Percentiles rank a stretch among this genome's conserved stretches.
These are phyloP conservation scores for Silurus lanzhouensis DNA, from an alignment of 2,797 vertebrate species.

Conservation along the genomic window DNA sequence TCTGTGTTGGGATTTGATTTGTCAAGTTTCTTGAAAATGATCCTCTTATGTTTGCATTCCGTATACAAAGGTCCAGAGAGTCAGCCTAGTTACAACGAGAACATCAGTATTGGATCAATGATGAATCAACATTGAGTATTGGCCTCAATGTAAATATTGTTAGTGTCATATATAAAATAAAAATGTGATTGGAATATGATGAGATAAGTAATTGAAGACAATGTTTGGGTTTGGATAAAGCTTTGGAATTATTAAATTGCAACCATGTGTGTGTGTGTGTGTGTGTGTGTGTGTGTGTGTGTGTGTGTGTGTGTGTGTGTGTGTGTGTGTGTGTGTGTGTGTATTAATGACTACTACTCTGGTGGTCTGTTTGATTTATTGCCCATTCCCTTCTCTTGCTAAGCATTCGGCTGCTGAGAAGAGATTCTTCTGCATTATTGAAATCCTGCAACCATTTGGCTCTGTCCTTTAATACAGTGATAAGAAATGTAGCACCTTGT, in stretches of 20 bases:
- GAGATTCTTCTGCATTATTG: conserved; percentile 35
- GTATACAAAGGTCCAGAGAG: not conserved
- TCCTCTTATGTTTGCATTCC: too few species aligned
- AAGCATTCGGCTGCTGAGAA: conserved; percentile 27
- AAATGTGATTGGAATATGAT: not conserved
- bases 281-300: conserved; percentile 1
- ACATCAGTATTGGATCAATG: not conserved
- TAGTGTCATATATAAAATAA: not conserved
- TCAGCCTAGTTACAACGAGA: not conserved
- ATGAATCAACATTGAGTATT: not conserved
- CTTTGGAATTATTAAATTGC: not conserved
- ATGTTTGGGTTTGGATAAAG: not conserved
- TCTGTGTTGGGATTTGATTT: not conserved
- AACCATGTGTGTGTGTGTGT: not conserved
- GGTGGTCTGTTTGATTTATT: conserved; percentile 25
- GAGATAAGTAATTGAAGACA: not conserved
- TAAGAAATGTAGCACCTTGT: conserved; percentile 33
- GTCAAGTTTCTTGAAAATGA: not conserved
- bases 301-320: not conserved
- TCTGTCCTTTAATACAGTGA: conserved; percentile 24
- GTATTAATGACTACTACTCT: conserved; percentile 12
- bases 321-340: not conserved
- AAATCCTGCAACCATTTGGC: conserved; percentile 45
- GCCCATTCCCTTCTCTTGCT: conserved; percentile 26
- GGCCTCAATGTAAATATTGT: not conserved